Evolutionary conservation across 1,140 invertebrate species (phyloP).

Genomic region (Achroia grisella): DNA sequence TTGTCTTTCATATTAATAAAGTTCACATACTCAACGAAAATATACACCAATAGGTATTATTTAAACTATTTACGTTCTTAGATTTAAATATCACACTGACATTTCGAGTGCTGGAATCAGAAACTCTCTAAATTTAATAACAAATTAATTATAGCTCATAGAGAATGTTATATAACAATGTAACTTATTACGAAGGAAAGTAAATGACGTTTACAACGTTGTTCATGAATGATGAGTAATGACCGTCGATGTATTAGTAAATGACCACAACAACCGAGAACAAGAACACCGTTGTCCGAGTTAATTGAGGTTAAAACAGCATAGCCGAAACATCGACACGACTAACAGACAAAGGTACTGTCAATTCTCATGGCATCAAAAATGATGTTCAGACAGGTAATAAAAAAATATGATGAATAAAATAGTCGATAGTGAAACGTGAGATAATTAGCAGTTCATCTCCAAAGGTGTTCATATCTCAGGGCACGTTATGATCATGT

Average conservation of each 20-base stretch:
- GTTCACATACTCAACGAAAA: not conserved
- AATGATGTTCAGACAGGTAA: constrained; percentile 6
- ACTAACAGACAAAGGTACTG: constrained; percentile 48
- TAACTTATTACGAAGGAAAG: constrained; percentile 32
- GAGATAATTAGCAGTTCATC: constrained; percentile 2
- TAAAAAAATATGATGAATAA: constrained; percentile 38
- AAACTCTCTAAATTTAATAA: constrained; percentile 19
- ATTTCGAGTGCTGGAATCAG: constrained; percentile 7
- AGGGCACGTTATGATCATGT: not conserved
- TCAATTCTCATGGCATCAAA: constrained; percentile 20
- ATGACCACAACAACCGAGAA: constrained; percentile 47
- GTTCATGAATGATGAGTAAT: constrained; percentile 38
- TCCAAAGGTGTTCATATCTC: not conserved
- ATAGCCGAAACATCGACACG: constrained; percentile 41
- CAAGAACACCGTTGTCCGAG: constrained; percentile 39
- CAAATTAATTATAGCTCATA: constrained; percentile 31
- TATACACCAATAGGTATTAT: not conserved
- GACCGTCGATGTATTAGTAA: constrained; percentile 43
- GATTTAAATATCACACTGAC: constrained; percentile 1
- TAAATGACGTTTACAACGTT: constrained; percentile 35
- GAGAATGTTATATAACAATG: constrained; percentile 19
- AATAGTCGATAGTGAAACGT: constrained; percentile 17
- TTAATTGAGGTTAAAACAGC: constrained; percentile 58
- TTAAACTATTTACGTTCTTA: not conserved
- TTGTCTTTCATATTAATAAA: constrained; percentile 53